Evolutionary conservation across 2,888 invertebrate species (phyloP), one percentile per base, ranked within the genome.

Genomic region (Carpatolechia fugitivella): DNA sequence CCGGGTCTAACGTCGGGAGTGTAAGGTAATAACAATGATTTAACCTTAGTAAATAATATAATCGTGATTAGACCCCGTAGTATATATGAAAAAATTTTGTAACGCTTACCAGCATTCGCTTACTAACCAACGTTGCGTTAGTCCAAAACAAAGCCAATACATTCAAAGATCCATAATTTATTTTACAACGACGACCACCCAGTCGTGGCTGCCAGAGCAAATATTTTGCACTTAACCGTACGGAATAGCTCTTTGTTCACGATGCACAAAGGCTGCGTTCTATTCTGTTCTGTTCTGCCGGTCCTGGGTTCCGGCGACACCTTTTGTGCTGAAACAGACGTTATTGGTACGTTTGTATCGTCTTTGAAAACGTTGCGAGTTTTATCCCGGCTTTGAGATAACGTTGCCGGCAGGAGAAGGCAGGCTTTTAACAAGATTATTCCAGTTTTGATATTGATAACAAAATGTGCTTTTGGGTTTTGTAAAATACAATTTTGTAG

Each of bases 211-310:
- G 68, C 66, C 70, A 72, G 69, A 70, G 69, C 71, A 76, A 75
- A 77, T 77, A 74, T 76, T 77, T 74, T 73, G 72, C 74, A 77
- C 72, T 77, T 69, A 72, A 69, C 72, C 67, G 63, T 64, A 61
- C 58, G 62, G 64, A 65, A 65, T 60, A 61, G 68, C 62, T 30
- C 47, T 48, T 48, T 48, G 47, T 48, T 52, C 46, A 29, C 33
- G 66, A 66, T 68, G 69, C 70, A 75, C 72, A 75, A 75, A 72
- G 69, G 71, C 60, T 63, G 61, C n/a, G n/a, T 56, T 59, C 60
- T 58, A 65, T 67, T 65, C 64, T 18, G 40, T 41, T 18, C 18
- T 18, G 40, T 18, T 18, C 40, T 24, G 3, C 24, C 24, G 6
- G 24, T 3, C 11, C 40, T 41, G 40, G 40, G 40, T 18, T 18